A percentile compares a stretch with the other conserved stretches of the same genome.
Conservation (phyloP, 92 coral and sea anemone species). For the Metridium senile region DNA sequence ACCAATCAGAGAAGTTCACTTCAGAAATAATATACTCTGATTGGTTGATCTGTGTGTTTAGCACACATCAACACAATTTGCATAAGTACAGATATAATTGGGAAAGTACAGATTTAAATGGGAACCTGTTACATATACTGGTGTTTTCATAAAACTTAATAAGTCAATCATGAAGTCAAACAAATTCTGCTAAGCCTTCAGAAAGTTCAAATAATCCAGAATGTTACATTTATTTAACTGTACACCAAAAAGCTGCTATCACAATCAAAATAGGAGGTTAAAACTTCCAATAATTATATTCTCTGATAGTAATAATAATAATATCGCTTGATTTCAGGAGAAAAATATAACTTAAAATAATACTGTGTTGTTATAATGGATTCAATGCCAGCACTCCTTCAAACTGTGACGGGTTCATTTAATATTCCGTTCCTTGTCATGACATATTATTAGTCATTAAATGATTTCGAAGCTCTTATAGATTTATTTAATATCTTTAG, state of each 20-base stretch:
- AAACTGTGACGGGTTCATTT: constrained; percentile 14
- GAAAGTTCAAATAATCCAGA: background rate
- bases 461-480: background rate
- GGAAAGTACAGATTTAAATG: too few species aligned
- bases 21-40: too few species aligned
- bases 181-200: too few species aligned
- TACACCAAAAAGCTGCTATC: background rate
- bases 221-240: background rate
- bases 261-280: background rate
- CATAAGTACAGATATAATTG: too few species aligned
- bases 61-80: too few species aligned
- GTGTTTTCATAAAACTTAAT: too few species aligned
- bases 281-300: background rate
- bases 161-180: too few species aligned
- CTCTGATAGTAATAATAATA: background rate
- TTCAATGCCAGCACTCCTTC: background rate
- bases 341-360: too few species aligned
- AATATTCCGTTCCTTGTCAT: background rate
- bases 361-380: background rate
- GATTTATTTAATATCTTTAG: background rate
- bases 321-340: background rate
- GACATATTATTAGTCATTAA: background rate
- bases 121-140: too few species aligned
- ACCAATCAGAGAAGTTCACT: too few species aligned
- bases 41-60: too few species aligned